Evolutionary conservation across 2,113 vertebrate species (phyloP), one percentile per base, ranked within the genome.

Genomic region (Sinocyclocheilus grahami): DNA sequence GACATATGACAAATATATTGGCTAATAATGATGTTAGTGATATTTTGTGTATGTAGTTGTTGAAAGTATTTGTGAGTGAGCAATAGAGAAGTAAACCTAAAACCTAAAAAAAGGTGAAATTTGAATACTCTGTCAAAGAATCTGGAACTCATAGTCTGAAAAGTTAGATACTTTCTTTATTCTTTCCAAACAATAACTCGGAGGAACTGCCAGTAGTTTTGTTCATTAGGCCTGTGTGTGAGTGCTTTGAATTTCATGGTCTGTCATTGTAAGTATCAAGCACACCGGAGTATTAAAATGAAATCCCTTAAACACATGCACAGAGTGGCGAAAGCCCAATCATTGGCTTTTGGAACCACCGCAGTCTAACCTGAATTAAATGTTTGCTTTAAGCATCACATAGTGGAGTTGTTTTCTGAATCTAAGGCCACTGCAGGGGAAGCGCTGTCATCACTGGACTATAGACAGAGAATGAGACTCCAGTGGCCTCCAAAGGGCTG

Each of bases 401-500:
- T 33, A 48, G 1, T 51, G 24, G 46, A 71, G 27, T 11, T 71
- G 27, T 33, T 78, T 30, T 14, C 30, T 30, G 76, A 78, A 37
- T 78, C 14, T 33, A 30, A 55, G 81, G 60, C 37, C 13, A 81
- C 79, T 46, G 79, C 39, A 65, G 60, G 16, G 46, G n/a, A 48
- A 18, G 6, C 13, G 16, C 37, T 67, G 33, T 71, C 46, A 55
- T 83, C 81, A 71, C 42, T 71, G 81, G 46, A 71, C 46, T 51
- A 62, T 37, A 71, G 27, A 37, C 18, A 33, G 81, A 30, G 60
- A 83, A 71, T 83, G 63, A 83, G 46, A 51, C 42, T 27, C 24
- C 42, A 82, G 79, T 48, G 78, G 60, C 42, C 65, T 83, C 65
- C 24, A 60, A 72, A 74, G 51, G 48, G 22, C 51, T 74, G 48